A percentile compares a stretch with the other conserved stretches of the same genome.
Conservation (phyloP, 2,113 vertebrate species). For the zebrafish (Danio rerio) region GRCz12tu NC_133186.1:36482501-36483000, state of each 20-base stretch:
- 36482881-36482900: no score
- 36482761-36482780: background rate
- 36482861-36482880: no score
- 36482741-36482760: no score
- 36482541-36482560: constrained; percentile 29
- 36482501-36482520: background rate
- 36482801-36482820: background rate
- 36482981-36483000: no score
- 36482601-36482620: background rate
- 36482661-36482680: background rate
- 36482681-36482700: background rate
- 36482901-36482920: no score
- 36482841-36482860: no score
- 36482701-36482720: background rate
- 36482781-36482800: background rate
- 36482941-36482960: no score
- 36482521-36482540: background rate
- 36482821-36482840: background rate
- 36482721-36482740: background rate
- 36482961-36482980: no score
- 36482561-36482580: background rate
- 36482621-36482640: background rate
- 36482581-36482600: background rate
- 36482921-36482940: no score
- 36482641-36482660: no score